Evolutionary conservation across 2,888 invertebrate genomes (phyloP).

Genomic region (Bibio marci): DNA sequence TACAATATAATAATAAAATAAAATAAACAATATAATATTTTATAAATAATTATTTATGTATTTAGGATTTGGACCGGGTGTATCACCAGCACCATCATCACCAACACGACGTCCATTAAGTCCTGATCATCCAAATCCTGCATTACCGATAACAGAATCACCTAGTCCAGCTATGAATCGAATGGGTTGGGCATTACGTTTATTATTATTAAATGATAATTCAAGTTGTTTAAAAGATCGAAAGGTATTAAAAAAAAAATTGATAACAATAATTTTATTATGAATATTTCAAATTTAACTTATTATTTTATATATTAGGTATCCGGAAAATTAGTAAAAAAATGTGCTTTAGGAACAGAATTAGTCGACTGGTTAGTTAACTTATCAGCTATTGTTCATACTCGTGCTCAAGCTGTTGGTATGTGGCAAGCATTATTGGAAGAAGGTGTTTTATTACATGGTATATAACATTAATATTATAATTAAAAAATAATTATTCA

Average conservation of each 20-base stretch:
- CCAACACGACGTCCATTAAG: conserved; percentile 38
- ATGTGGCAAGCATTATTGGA: conserved; percentile 75
- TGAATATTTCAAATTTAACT: too few relatives aligned
- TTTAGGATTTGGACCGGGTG: conserved; percentile 35
- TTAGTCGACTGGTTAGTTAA: conserved; percentile 64
- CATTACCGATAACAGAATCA: conserved; percentile 44
- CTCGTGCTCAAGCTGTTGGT: conserved; percentile 52
- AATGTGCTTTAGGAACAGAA: conserved; percentile 61
- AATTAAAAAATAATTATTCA: background rate
- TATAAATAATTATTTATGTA: too few relatives aligned
- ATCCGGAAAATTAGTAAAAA: conserved; percentile 39
- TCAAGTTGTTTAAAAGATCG: conserved; percentile 45
- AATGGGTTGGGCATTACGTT: conserved; percentile 52
- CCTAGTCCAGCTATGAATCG: conserved; percentile 48
- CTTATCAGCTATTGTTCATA: conserved; percentile 42
- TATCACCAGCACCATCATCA: conserved; percentile 30
- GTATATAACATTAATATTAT: conserved; percentile 29
- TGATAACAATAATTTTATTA: too few relatives aligned
- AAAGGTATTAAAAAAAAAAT: conserved; percentile 32
- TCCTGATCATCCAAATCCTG: conserved; percentile 47
- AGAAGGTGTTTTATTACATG: conserved; percentile 59
- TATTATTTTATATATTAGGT: conserved; percentile 1
- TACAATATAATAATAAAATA: too few relatives aligned
- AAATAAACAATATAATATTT: too few relatives aligned
- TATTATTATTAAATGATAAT: conserved; percentile 43